phyloP scores from a whole-genome alignment of 2,888 invertebrate species.

The Cheilosia pagana region DNA sequence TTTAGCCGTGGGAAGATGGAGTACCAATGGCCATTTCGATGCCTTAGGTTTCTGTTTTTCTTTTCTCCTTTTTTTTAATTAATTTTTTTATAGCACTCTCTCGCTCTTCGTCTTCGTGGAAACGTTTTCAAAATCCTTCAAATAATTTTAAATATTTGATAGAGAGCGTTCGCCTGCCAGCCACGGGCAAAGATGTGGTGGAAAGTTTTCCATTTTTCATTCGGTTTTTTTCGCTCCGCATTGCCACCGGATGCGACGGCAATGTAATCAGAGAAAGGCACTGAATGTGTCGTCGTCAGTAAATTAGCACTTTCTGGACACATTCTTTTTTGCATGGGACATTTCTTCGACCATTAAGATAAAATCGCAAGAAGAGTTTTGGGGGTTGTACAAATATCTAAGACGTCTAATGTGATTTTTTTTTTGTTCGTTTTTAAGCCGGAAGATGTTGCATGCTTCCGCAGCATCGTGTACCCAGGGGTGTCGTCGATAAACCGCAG shows the following conservation, averaged over 20 bases:
- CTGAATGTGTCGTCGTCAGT: constrained; percentile 68
- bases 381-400: constrained; percentile 17
- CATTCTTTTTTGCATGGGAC: constrained; percentile 41
- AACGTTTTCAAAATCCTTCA: constrained; percentile 41
- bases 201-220: constrained; percentile 45
- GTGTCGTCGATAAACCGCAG: constrained; percentile 74
- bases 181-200: constrained; percentile 50
- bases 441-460: constrained; percentile 40
- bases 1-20: constrained; percentile 24
- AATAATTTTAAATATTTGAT: constrained; percentile 71
- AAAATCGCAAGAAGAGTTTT: constrained; percentile 32
- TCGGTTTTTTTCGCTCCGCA: constrained; percentile 9
- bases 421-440: constrained; percentile 31
- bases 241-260: constrained; percentile 41
- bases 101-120: not conserved
- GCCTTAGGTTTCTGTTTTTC: constrained; percentile 20
- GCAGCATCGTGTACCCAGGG: constrained; percentile 44
- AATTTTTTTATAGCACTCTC: constrained; percentile 33
- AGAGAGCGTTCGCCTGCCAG: constrained; percentile 46
- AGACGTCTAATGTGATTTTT: constrained; percentile 31
- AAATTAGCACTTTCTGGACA: constrained; percentile 72
- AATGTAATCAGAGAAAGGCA: constrained; percentile 63
- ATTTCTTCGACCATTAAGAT: constrained; percentile 67
- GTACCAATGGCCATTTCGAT: constrained; percentile 56
- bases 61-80: constrained; percentile 40